Base-by-base conservation (phyloP, 2,797 vertebrate species). In the Cirrhinus mrigala region DNA sequence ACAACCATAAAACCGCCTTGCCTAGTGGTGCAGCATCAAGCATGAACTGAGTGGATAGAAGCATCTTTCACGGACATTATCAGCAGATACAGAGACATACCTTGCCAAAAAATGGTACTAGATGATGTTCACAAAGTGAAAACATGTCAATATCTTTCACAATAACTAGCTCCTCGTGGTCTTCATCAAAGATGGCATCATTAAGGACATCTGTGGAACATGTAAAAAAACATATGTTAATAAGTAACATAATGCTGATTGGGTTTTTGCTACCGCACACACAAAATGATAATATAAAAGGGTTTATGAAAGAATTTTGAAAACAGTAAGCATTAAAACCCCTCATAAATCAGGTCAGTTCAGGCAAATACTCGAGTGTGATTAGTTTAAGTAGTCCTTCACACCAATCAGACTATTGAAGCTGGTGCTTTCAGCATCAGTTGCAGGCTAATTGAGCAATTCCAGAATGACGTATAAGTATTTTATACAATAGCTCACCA, bases 81-180 rank as follows among this genome's bases (percentile, higher is more conserved):
- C 81, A 37, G 40, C 12, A 71, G n/a, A 52, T 11, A 73, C 48
- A 16, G 58, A 71, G 1, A 66, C 87, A 87, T 92, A 96, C 96
- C 89, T 94, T 96, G 80, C 94, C 96, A 90, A 95, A 97, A 86
- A 97, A 97, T 14, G 94, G 95, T 84, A 97, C 93, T 90, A 96
- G 87, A 80, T 96, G 94, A 92, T 97, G 96, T 86, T 97, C 96
- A 87, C 93, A 96, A 75, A 96, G 93, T 1, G 95, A 97, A 87
- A 96, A 95, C 93, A 95, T 92, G 82, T 96, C 96, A 58, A 95
- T 97, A 88, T 95, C 95, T 89, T 95, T 97, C 62, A 96, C 94
- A 29, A 95, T 96, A 87, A 96, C 95, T 92, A 95, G 95, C 91
- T 97, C 95, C 33, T 96, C 79, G 0, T 96, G 96, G 91, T 95